Conservation (phyloP, 2,888 invertebrate genomes). For the Calephelis perditalis region DNA sequence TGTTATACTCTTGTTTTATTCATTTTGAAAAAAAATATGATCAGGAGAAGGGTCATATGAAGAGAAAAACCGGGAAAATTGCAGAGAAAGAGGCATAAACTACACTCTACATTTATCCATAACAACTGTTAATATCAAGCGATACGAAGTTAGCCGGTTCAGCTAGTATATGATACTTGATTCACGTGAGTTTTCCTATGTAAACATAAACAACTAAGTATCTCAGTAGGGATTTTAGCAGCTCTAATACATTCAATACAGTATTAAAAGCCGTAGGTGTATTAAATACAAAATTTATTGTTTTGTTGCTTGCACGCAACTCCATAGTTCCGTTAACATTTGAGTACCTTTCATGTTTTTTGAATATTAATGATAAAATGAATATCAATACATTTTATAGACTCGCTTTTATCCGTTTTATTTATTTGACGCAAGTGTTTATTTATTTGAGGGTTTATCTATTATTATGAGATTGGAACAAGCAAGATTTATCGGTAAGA, state of each 20-base stretch:
- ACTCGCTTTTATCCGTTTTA: no score
- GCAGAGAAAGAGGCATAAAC: no score
- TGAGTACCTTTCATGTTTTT: conserved; percentile 27
- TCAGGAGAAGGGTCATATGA: no score
- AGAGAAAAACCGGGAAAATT: no score
- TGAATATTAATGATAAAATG: conserved; percentile 8
- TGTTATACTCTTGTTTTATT: no score
- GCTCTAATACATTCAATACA: conserved; percentile 11
- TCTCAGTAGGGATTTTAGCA: conserved; percentile 5
- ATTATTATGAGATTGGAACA: conserved; percentile 10
- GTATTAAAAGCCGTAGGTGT: conserved; percentile 28
- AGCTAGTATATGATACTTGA: no score
- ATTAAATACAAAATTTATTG: conserved; percentile 33
- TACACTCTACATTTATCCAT: no score
- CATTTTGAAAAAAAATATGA: no score
- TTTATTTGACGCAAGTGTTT: no score
- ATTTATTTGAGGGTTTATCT: not conserved
- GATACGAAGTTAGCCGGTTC: no score
- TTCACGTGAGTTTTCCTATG: not conserved
- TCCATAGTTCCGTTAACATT: conserved; percentile 28
- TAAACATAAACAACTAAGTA: not conserved
- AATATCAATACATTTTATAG: not conserved
- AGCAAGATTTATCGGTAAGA: no score
- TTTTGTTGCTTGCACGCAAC: conserved; percentile 26
- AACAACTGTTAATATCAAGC: no score